Evolutionary conservation across 2,113 vertebrate genomes (phyloP).

Genomic region (Semnornis frantzii): DNA sequence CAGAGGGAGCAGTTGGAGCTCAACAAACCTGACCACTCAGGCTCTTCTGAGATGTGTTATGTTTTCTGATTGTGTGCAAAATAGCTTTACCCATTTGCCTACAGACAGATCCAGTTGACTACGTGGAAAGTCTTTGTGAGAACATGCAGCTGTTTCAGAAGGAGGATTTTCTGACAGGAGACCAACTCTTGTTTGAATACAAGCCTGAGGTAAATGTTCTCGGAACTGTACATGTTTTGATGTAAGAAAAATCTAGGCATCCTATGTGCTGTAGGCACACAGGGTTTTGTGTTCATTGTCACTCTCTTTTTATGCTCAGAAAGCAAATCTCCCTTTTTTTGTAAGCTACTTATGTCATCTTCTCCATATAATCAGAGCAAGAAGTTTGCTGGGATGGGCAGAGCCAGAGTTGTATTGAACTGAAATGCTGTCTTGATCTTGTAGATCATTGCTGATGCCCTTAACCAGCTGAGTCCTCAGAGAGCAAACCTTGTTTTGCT

Average conservation of each 20-base stretch:
- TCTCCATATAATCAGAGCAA: background rate
- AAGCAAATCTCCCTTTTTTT: background rate
- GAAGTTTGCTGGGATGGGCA: background rate
- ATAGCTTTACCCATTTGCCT: background rate
- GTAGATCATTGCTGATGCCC: slow-evolving; percentile 88
- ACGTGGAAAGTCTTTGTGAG: slow-evolving; percentile 94
- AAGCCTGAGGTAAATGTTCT: slow-evolving; percentile 80
- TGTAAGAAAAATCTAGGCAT: background rate
- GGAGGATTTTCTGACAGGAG: slow-evolving; percentile 93
- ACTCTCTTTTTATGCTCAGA: background rate
- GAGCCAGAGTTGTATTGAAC: background rate
- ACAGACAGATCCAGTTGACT: slow-evolving; percentile 94
- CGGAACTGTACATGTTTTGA: background rate
- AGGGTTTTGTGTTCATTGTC: background rate
- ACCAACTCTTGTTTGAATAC: slow-evolving; percentile 95
- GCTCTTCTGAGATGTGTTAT: background rate
- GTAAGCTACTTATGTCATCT: background rate
- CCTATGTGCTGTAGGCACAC: background rate
- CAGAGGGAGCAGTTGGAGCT: background rate
- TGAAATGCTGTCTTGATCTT: slow-evolving; percentile 11
- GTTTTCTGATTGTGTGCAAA: background rate
- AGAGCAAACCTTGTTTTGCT: slow-evolving; percentile 92
- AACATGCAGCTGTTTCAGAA: slow-evolving; percentile 95
- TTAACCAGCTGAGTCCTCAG: slow-evolving; percentile 87
- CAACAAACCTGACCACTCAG: background rate